phyloP scores from a whole-genome alignment of 1,140 invertebrate genomes.

The Euwallacea fornicatus region DNA sequence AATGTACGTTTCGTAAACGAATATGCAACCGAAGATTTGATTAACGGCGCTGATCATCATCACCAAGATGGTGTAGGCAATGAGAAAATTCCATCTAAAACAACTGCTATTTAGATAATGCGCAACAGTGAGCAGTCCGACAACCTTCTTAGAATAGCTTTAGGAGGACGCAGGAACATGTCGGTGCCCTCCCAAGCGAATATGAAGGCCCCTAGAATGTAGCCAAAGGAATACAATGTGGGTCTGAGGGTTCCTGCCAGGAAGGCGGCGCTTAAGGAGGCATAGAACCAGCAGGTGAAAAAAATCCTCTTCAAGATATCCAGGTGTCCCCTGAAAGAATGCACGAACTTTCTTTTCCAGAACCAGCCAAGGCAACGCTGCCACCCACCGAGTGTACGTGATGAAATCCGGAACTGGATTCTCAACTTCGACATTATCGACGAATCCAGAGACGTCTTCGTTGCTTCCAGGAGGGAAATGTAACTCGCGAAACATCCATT shows the following conservation, averaged over 20 bases:
- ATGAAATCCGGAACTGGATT: constrained; percentile 37
- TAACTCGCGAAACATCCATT: background rate
- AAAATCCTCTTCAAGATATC: constrained; percentile 21
- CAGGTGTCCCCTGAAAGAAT: constrained; percentile 23
- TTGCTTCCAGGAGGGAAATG: constrained; percentile 13
- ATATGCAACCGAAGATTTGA: constrained; percentile 33
- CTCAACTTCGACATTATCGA: constrained; percentile 9
- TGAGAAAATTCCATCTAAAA: constrained; percentile 32
- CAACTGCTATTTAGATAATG: background rate
- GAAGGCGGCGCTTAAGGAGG: constrained; percentile 16
- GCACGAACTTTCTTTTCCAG: background rate
- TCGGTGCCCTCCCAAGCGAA: constrained; percentile 28
- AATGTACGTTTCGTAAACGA: constrained; percentile 9
- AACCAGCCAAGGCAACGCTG: background rate
- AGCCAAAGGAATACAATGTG: constrained; percentile 26
- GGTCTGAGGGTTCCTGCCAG: constrained; percentile 20
- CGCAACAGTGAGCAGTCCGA: no score
- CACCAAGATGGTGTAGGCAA: constrained; percentile 25
- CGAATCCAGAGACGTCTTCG: constrained; percentile 13
- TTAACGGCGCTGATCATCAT: constrained; percentile 13
- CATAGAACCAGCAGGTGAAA: constrained; percentile 19
- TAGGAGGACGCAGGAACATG: constrained; percentile 21
- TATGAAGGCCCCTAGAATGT: constrained; percentile 16
- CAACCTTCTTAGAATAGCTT: constrained; percentile 5
- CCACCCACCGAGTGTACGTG: constrained; percentile 21